Conservation (phyloP, 2,113 vertebrate genomes). For the Crypturellus undulatus region DNA sequence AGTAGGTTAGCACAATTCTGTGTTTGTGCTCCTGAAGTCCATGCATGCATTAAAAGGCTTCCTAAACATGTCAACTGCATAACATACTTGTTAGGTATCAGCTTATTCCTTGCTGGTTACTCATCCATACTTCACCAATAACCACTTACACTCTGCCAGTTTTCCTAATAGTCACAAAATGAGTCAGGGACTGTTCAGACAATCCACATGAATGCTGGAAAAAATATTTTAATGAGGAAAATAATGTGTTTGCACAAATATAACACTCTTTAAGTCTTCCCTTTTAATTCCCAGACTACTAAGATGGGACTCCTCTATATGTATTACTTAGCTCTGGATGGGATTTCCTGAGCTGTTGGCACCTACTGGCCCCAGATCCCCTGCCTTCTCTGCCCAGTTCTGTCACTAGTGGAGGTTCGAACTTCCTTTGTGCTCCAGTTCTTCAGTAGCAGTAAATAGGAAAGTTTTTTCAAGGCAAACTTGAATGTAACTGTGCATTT, state of each 20-base stretch:
- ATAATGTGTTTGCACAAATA: accelerated
- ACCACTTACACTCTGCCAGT: neutral
- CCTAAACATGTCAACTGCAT: neutral
- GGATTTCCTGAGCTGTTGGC: neutral
- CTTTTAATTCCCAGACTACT: neutral
- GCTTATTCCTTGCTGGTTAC: neutral
- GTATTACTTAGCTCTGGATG: neutral
- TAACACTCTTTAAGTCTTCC: neutral
- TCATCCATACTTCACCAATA: neutral
- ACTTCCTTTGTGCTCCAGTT: conserved; percentile 28
- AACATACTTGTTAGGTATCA: neutral
- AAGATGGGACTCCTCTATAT: neutral
- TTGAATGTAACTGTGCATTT: neutral
- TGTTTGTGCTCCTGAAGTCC: neutral
- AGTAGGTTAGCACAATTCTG: neutral
- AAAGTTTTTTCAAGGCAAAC: neutral
- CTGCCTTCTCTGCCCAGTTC: neutral
- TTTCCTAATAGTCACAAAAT: neutral
- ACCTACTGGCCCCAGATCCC: neutral
- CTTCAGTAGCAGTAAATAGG: neutral
- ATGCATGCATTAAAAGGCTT: neutral
- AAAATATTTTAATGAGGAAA: neutral
- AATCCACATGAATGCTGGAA: neutral
- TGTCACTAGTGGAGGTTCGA: neutral
- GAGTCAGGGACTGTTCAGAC: neutral